Base-by-base conservation (phyloP, 2,888 invertebrate species). In the Crematogaster levior region DNA sequence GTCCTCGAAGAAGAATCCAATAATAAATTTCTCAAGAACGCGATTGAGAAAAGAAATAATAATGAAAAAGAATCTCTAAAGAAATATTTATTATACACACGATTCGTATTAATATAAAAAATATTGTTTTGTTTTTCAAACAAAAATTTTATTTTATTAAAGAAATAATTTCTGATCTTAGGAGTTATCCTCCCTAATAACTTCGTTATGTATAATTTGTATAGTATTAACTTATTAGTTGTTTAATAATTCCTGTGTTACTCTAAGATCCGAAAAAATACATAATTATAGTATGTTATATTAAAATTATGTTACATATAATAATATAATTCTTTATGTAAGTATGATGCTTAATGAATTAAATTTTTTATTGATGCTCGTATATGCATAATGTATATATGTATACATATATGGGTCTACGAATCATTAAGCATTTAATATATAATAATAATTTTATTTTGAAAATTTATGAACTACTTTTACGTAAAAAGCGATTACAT, bases 21-120 rank as follows among this genome's bases (percentile, higher is more conserved):
- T 74, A 74, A 74, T 61, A 61, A 74, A 74, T 74, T 74, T 48
- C 12, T 74, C 48, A 63, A 74, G 6, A 74, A 24, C 37, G 7
- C 24, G 37, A 61, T 61, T 7, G 58, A 21, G 34, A n/a, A 63
- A 30, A 74, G 21, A 65, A 74, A 74, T 3, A 48, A 30, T 12
- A 24, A 48, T 63, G n/a, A 74, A 37, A 74, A 61, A 21, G 21
- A 63, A 63, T 63, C 6, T 48, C 30, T 46, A 18, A 34, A 74
- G 34, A 34, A 74, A 74, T 43, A 48, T 48, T 63, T 74, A 51
- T 63, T 48, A n/a, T n/a, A 46, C 60, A 24, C n/a, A 63, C 21
- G 21, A 63, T 18, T 63, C 3, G 18, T 73, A 30, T 15, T 27
- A 48, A 48, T 24, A 74, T 60, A 61, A 46, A 61, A 46, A 61